phyloP scores from a whole-genome alignment of 2,113 vertebrate species.

The Nannospalax galili region DNA sequence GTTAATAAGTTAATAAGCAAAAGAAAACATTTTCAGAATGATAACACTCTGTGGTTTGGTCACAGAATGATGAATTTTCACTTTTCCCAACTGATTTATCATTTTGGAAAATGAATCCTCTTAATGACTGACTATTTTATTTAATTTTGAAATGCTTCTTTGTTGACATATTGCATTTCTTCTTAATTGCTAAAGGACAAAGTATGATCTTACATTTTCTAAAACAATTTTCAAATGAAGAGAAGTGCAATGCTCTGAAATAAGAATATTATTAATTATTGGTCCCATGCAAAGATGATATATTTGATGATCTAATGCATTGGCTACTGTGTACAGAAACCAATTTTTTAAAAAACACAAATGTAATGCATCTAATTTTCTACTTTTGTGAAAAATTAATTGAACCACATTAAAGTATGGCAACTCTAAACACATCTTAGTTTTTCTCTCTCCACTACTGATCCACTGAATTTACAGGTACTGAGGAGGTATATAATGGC shows the following conservation, averaged over 20 bases:
- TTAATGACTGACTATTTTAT: neutral
- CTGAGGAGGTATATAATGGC: neutral
- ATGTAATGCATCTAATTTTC: neutral
- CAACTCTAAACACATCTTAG: conserved; percentile 9
- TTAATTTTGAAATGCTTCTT: neutral
- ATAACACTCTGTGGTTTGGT: neutral
- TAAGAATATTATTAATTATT: neutral
- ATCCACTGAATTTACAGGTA: neutral
- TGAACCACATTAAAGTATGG: conserved; percentile 49
- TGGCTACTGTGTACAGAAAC: conserved; percentile 9
- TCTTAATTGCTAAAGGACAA: neutral
- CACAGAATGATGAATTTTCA: neutral
- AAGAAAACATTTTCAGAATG: neutral
- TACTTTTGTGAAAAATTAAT: conserved; percentile 18
- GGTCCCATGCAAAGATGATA: accelerated
- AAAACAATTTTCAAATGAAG: neutral
- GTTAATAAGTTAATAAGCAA: neutral
- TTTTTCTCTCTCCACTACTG: neutral
- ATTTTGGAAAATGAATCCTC: neutral
- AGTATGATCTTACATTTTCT: neutral
- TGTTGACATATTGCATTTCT: neutral
- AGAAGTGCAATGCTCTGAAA: neutral
- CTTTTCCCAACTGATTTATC: neutral
- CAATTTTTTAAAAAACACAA: neutral
- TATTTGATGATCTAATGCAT: neutral